Evolutionary conservation across 2,797 vertebrate species (phyloP).

Genomic region (Squalus acanthias): DNA sequence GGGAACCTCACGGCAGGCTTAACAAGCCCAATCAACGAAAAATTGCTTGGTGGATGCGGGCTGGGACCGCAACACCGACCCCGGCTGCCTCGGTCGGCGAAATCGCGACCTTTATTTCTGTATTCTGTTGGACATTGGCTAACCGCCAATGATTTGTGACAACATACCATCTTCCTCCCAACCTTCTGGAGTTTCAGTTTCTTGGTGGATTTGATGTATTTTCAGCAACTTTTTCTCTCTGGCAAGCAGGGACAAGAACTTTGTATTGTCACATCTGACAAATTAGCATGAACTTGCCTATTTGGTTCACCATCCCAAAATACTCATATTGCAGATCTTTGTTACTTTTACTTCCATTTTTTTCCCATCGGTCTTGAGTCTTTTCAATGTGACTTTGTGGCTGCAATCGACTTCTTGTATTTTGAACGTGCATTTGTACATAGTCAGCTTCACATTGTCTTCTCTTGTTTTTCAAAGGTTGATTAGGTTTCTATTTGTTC

Average conservation of each 20-base stretch:
- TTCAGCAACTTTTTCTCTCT: not conserved
- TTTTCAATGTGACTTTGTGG: not conserved
- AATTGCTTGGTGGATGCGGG: too few relatives aligned
- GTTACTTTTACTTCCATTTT: not conserved
- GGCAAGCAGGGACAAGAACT: not conserved
- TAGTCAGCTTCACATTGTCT: not conserved
- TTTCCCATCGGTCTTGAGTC: not conserved
- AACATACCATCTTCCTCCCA: too few relatives aligned
- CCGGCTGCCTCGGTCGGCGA: too few relatives aligned
- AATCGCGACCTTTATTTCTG: too few relatives aligned
- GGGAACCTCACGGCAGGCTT: too few relatives aligned
- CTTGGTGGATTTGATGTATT: too few relatives aligned
- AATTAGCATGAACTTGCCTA: not conserved
- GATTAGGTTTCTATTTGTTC: not conserved
- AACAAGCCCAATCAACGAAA: too few relatives aligned
- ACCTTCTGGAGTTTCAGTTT: too few relatives aligned
- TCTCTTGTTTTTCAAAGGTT: not conserved
- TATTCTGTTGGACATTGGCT: too few relatives aligned
- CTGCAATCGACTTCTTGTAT: not conserved
- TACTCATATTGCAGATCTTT: not conserved
- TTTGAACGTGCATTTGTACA: not conserved
- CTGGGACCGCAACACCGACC: too few relatives aligned
- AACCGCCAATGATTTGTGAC: too few relatives aligned
- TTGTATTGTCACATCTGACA: not conserved
- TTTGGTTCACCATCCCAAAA: not conserved